Conservation (phyloP, 1,140 invertebrate genomes). For the Metaphire vulgaris region DNA sequence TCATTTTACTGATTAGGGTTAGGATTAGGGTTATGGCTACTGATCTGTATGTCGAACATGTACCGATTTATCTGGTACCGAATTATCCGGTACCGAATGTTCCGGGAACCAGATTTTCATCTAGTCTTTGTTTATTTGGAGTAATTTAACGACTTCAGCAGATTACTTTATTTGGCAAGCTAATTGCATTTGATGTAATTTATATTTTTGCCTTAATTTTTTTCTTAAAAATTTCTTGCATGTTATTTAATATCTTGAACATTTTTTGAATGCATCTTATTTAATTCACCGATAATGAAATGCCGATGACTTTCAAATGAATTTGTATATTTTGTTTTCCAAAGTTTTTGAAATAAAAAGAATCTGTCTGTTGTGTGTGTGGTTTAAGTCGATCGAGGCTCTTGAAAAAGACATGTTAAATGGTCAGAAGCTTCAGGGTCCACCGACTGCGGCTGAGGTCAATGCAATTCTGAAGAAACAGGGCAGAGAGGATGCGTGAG, state of each 20-base stretch:
- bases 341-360: background rate
- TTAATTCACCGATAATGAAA: background rate
- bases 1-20: background rate
- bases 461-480: constrained; percentile 62
- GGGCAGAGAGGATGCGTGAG: constrained; percentile 75
- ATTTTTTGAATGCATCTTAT: background rate
- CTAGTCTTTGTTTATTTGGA: background rate
- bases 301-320: background rate
- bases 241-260: background rate
- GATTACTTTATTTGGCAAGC: no score
- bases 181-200: no score
- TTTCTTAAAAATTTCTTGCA: background rate
- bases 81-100: no score
- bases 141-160: background rate
- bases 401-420: constrained; percentile 93
- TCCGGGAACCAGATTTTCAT: background rate
- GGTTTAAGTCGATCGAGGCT: constrained; percentile 67
- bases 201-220: background rate
- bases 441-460: constrained; percentile 94
- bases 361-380: background rate
- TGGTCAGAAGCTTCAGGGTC: constrained; percentile 96
- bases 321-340: background rate
- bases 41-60: no score
- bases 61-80: no score
- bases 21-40: no score